Conservation (phyloP, 2,888 invertebrate genomes). For the Phengaris alcon region DNA sequence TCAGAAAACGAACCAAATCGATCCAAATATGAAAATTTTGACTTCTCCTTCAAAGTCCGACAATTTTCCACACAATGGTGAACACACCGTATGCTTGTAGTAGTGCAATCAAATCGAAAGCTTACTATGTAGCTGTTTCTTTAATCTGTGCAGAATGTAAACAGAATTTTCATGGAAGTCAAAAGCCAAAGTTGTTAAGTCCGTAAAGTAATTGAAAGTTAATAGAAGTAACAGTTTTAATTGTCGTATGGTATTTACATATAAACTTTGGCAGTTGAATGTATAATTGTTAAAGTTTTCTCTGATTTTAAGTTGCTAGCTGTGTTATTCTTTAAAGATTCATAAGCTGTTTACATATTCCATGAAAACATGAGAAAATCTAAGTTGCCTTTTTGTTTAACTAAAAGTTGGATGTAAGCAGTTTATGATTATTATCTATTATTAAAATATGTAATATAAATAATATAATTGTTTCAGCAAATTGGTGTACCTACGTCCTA, state of each 20-base stretch:
- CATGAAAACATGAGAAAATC: background rate
- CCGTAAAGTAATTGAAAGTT: background rate
- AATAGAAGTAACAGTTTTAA: background rate
- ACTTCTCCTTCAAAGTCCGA: too few species aligned
- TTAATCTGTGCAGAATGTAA: too few species aligned
- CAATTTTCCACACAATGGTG: too few species aligned
- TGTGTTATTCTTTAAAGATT: background rate
- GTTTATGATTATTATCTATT: too few species aligned
- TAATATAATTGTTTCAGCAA: too few species aligned
- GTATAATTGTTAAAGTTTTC: background rate
- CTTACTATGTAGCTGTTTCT: too few species aligned
- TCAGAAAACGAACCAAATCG: too few species aligned
- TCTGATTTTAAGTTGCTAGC: background rate
- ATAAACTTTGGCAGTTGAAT: background rate
- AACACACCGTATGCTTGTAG: too few species aligned
- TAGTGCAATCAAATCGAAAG: too few species aligned
- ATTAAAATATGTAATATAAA: too few species aligned
- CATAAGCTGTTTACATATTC: background rate
- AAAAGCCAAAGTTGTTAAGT: background rate
- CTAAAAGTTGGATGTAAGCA: background rate
- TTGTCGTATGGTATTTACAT: background rate
- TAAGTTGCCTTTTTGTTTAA: background rate
- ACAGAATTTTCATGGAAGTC: background rate
- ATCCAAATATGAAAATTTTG: too few species aligned
- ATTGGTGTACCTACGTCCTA: too few species aligned